A percentile compares a stretch with the other conserved stretches of the same genome.
Conservation (phyloP, 1,140 invertebrate genomes). For the Harpegnathos saltator region DNA sequence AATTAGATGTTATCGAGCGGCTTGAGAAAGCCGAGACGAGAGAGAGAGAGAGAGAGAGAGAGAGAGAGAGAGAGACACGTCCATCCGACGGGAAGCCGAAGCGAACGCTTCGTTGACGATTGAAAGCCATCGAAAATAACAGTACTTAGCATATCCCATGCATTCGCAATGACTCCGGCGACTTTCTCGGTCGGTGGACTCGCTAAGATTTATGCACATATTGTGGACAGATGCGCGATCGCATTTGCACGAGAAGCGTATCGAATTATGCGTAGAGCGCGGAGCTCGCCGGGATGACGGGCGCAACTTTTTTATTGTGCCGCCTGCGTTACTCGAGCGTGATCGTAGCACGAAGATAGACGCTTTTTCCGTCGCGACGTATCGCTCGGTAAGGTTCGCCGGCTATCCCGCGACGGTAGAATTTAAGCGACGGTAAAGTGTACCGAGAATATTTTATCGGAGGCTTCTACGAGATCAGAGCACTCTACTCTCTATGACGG, state of each 20-base stretch:
- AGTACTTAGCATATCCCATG: constrained; percentile 65
- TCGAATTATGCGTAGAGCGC: constrained; percentile 46
- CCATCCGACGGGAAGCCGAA: background rate
- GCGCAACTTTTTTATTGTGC: constrained; percentile 40
- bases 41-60: background rate
- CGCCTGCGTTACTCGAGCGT: constrained; percentile 45
- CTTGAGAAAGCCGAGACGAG: constrained; percentile 59
- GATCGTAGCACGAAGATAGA: constrained; percentile 41
- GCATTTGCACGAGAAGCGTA: constrained; percentile 53
- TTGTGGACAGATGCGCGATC: constrained; percentile 37
- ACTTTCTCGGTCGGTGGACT: constrained; percentile 33
- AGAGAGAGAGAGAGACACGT: background rate
- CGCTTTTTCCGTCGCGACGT: constrained; percentile 44
- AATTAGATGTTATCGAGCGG: constrained; percentile 37
- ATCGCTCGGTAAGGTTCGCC: constrained; percentile 30
- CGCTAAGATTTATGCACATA: constrained; percentile 46
- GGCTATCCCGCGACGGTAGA: constrained; percentile 3
- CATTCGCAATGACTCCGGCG: constrained; percentile 58
- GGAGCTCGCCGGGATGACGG: constrained; percentile 28
- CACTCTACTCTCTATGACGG: constrained; percentile 3
- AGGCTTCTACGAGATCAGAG: constrained; percentile 47
- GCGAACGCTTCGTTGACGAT: constrained; percentile 51
- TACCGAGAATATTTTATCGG: constrained; percentile 40
- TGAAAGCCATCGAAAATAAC: constrained; percentile 46
- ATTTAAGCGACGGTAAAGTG: constrained; percentile 50